phyloP scores from a whole-genome alignment of 2,797 vertebrate species.

The Clarias fuscus region DNA sequence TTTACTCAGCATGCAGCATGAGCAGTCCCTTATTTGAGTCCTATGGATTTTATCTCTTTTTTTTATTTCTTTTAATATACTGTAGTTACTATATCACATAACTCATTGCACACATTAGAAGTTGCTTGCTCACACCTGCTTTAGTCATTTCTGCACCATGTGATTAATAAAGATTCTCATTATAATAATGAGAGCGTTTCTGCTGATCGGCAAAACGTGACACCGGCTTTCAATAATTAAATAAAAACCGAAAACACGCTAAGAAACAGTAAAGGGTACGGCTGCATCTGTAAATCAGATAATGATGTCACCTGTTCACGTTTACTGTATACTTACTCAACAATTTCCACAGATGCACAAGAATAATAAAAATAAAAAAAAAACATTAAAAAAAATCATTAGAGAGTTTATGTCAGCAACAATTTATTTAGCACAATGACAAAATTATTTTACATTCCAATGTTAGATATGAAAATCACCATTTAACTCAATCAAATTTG shows the following conservation, averaged over 20 bases:
- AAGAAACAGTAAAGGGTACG: constrained; percentile 34
- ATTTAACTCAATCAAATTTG: neutral
- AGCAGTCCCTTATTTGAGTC: constrained; percentile 63
- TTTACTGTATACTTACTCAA: constrained; percentile 59
- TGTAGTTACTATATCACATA: constrained; percentile 41
- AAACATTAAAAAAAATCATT: neutral
- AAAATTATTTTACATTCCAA: constrained; percentile 2
- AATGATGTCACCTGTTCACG: constrained; percentile 48
- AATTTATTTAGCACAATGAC: constrained; percentile 1
- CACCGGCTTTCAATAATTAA: constrained; percentile 35
- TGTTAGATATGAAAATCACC: neutral
- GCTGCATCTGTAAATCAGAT: constrained; percentile 44
- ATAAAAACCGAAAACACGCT: constrained; percentile 35
- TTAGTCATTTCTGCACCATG: constrained; percentile 74
- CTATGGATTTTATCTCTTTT: constrained; percentile 65
- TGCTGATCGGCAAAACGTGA: constrained; percentile 65
- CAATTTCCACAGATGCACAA: constrained; percentile 40
- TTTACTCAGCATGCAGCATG: constrained; percentile 68
- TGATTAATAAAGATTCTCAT: constrained; percentile 65
- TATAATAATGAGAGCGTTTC: constrained; percentile 64
- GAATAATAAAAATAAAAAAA: neutral
- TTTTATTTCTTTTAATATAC: constrained; percentile 63
- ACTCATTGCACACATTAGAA: constrained; percentile 68
- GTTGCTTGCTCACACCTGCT: constrained; percentile 68
- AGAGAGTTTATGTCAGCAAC: constrained; percentile 13